Evolutionary conservation across 2,888 invertebrate species (phyloP).

Genomic region (Steromphala cineraria): DNA sequence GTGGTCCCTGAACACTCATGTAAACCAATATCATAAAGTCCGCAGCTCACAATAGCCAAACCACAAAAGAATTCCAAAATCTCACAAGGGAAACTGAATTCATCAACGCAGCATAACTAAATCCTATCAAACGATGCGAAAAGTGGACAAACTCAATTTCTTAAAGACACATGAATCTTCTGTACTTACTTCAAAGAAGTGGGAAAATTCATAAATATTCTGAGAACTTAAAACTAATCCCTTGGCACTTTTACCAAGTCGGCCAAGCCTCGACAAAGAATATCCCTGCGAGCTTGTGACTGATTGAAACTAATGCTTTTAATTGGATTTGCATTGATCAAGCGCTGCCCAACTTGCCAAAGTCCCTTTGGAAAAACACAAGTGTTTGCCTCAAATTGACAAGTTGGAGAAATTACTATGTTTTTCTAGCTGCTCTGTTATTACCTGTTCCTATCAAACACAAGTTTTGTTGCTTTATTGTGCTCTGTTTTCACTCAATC

Average conservation of each 20-base stretch:
- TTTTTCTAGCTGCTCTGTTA: too few species aligned
- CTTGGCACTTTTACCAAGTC: not conserved
- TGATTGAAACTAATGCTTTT: not conserved
- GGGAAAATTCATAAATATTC: not conserved
- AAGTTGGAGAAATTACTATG: not conserved
- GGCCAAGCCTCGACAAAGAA: not conserved
- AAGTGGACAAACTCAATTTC: not conserved
- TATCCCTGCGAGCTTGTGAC: not conserved
- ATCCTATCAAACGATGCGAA: not conserved
- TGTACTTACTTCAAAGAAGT: not conserved
- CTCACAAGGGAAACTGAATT: too few species aligned
- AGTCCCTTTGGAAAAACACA: not conserved
- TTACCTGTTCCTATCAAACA: too few species aligned
- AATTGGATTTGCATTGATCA: constrained; percentile 1
- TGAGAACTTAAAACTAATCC: not conserved
- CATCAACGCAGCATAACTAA: too few species aligned
- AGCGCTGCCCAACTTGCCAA: not conserved
- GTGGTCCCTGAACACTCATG: too few species aligned
- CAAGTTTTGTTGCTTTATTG: too few species aligned
- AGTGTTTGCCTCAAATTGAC: not conserved
- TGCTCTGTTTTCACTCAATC: too few species aligned
- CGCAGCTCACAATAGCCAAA: too few species aligned
- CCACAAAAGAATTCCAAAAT: too few species aligned
- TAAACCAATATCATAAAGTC: too few species aligned
- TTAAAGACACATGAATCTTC: not conserved